phyloP scores from a whole-genome alignment of 2,113 vertebrate genomes.

The Electrona antarctica region DNA sequence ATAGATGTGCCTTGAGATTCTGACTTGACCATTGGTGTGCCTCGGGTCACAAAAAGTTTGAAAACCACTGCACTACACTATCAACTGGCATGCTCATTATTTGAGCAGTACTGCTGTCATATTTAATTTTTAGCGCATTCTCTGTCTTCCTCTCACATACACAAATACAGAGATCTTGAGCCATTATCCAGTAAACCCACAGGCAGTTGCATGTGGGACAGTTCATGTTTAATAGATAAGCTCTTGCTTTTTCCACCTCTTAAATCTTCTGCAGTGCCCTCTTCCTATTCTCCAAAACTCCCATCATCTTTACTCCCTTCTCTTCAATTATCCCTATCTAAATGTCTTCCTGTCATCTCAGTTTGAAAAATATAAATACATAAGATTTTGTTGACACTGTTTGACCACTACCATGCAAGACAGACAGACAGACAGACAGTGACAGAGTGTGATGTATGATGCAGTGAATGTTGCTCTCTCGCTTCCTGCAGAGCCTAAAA shows the following conservation, averaged over 20 bases:
- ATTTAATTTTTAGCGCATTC: conserved; percentile 53
- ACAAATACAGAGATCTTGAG: conserved; percentile 32
- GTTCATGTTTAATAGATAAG: conserved; percentile 60
- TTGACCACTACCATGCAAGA: conserved; percentile 20
- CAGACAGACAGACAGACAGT: not conserved
- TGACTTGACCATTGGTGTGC: too few relatives aligned
- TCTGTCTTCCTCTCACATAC: not conserved
- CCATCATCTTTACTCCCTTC: not conserved
- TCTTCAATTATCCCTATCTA: not conserved
- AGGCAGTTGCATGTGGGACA: conserved; percentile 27
- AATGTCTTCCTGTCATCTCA: not conserved
- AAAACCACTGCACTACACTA: too few relatives aligned
- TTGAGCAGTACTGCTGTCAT: conserved; percentile 43
- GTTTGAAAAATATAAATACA: too few relatives aligned
- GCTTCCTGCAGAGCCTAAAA: conserved; percentile 32
- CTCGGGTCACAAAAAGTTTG: too few relatives aligned
- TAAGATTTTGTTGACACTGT: not conserved
- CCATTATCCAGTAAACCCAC: conserved; percentile 41
- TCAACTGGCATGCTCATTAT: not conserved
- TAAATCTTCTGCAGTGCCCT: not conserved
- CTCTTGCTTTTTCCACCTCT: conserved; percentile 23
- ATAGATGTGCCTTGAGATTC: too few relatives aligned
- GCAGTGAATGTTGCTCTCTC: conserved; percentile 28
- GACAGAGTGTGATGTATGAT: conserved; percentile 24
- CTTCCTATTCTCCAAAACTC: not conserved